Percentiles rank a stretch among this genome's conserved stretches.
Evolutionary conservation across 2,888 invertebrate species (phyloP).

Genomic region (Volucella zonaria): DNA sequence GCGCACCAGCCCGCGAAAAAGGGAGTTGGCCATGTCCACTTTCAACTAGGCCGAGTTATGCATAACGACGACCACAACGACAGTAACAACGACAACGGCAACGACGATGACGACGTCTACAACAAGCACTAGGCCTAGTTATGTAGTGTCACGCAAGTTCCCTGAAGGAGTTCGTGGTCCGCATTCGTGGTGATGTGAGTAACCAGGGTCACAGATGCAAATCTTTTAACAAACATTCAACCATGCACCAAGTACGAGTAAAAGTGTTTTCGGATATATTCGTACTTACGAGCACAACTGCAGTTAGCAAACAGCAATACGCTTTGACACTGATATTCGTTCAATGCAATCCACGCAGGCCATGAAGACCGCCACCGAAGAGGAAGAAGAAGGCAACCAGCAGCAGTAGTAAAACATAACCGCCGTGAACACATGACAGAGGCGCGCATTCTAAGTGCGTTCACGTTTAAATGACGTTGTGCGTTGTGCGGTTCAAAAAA

Average conservation of each 20-base stretch:
- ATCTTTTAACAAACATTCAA: conserved; percentile 41
- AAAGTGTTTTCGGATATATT: conserved; percentile 62
- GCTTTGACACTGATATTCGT: conserved; percentile 72
- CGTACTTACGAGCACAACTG: conserved; percentile 23
- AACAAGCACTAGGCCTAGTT: conserved; percentile 62
- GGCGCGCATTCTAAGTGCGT: conserved; percentile 69
- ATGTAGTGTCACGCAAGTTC: conserved; percentile 71
- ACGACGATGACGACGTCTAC: conserved; percentile 36
- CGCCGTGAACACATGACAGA: conserved; percentile 34
- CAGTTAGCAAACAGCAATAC: conserved; percentile 23
- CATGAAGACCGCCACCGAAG: conserved; percentile 68
- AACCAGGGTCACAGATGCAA: conserved; percentile 70
- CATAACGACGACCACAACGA: conserved; percentile 53
- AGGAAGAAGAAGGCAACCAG: conserved; percentile 71
- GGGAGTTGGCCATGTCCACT: conserved; percentile 68
- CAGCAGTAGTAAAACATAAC: neutral
- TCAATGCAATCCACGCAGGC: conserved; percentile 69
- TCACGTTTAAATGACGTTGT: conserved; percentile 57
- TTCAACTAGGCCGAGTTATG: conserved; percentile 71
- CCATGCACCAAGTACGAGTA: conserved; percentile 62
- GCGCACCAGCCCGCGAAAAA: conserved; percentile 42
- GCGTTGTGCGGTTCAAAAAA: conserved; percentile 30
- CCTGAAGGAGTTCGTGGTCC: conserved; percentile 68
- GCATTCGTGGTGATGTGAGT: conserved; percentile 32
- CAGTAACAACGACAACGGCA: neutral